phyloP scores from a whole-genome alignment of 2,888 invertebrate species.

The Pseudococcus jackbeardsleyi region DNA sequence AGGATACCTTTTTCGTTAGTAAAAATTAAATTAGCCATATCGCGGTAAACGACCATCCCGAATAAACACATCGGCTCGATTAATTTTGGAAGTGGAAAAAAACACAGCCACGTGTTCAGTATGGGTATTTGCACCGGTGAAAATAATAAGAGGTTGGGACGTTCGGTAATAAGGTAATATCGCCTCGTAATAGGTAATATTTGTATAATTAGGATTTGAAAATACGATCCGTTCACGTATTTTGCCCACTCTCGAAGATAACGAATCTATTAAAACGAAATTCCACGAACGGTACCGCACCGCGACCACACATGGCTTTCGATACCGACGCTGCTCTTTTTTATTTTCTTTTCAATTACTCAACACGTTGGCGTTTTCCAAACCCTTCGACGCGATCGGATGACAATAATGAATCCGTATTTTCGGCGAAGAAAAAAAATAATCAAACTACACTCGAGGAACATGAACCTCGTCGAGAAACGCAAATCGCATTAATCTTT shows the following conservation, averaged over 20 bases:
- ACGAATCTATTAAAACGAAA: background rate
- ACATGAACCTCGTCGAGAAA: background rate
- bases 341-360: background rate
- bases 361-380: background rate
- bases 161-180: background rate
- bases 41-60: background rate
- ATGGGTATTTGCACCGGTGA: background rate
- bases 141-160: background rate
- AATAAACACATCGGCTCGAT: background rate
- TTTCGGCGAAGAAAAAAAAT: background rate
- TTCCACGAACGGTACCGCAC: background rate
- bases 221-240: background rate
- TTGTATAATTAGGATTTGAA: background rate
- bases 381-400: background rate
- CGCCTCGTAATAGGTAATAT: background rate
- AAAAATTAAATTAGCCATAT: background rate
- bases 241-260: background rate
- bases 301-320: background rate
- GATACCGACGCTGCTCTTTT: background rate
- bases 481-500: slow-evolving; percentile 50
- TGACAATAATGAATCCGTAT: background rate
- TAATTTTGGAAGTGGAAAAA: background rate
- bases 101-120: background rate
- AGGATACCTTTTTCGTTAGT: background rate
- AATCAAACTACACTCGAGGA: background rate